phyloP scores from a whole-genome alignment of 1,140 invertebrate genomes.

The Pentalonia nigronervosa region DNA sequence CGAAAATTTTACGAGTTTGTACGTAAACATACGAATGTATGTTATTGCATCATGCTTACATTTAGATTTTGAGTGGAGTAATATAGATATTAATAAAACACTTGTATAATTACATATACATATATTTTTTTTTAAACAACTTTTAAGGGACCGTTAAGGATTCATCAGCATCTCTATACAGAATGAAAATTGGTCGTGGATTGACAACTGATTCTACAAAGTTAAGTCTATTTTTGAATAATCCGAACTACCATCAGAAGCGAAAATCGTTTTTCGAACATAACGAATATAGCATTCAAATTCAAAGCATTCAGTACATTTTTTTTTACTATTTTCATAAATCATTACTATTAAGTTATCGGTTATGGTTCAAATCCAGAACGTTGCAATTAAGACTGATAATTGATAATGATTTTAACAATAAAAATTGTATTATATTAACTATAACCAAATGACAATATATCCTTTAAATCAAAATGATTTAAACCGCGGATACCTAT shows the following conservation, averaged over 20 bases:
- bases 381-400: neutral
- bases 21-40: neutral
- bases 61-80: neutral
- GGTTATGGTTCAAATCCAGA: neutral
- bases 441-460: neutral
- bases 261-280: neutral
- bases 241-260: neutral
- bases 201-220: neutral
- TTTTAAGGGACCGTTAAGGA: neutral
- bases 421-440: neutral
- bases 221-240: neutral
- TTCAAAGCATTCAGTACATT: neutral
- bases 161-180: neutral
- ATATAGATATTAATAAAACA: neutral
- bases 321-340: neutral
- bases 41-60: neutral
- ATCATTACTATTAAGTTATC: neutral
- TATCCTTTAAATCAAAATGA: too few relatives aligned
- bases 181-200: neutral
- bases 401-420: neutral
- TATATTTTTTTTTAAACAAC: neutral
- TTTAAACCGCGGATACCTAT: too few relatives aligned
- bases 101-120: neutral
- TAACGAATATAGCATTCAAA: neutral
- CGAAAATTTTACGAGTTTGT: neutral